These are phyloP conservation scores for Sceloporus tristichus DNA, from an alignment of 2,113 vertebrate species.

Conservation along the genomic window DNA sequence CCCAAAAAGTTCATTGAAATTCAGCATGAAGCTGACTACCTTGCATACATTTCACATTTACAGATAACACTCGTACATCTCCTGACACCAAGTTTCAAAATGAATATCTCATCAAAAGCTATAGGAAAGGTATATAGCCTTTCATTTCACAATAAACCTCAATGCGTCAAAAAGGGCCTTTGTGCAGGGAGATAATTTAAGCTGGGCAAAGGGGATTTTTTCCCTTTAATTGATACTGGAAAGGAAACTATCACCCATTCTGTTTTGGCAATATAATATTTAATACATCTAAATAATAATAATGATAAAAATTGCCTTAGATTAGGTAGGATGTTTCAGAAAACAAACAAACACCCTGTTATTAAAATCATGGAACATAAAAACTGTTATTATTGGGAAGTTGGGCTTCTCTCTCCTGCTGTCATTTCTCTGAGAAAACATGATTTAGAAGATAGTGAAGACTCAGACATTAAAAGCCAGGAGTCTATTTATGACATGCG, in stretches of 20 bases:
- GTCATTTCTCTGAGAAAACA: constrained; percentile 60
- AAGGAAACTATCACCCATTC: constrained; percentile 59
- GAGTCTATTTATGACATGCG: constrained; percentile 54
- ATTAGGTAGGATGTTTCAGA: constrained; percentile 56
- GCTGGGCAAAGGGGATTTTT: constrained; percentile 37
- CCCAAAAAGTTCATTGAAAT: constrained; percentile 77
- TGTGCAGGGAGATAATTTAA: constrained; percentile 67
- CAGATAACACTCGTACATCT: constrained; percentile 75
- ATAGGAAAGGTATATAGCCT: constrained; percentile 47
- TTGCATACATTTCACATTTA: constrained; percentile 74
- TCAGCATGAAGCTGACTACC: constrained; percentile 63
- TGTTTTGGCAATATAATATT: constrained; percentile 58
- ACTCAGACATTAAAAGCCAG: constrained; percentile 38
- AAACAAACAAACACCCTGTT: constrained; percentile 48
- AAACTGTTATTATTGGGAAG: not conserved
- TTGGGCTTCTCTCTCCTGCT: not conserved
- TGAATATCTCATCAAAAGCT: constrained; percentile 67
- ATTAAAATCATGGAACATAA: constrained; percentile 54
- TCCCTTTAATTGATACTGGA: constrained; percentile 72
- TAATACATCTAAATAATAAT: constrained; percentile 71
- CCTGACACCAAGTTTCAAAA: constrained; percentile 74
- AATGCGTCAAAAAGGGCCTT: constrained; percentile 51
- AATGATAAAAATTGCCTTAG: constrained; percentile 61
- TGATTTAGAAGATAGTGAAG: not conserved
- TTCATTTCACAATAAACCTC: constrained; percentile 76